Base-by-base conservation (phyloP, 1,140 invertebrate genomes). In the Diplogasteroides magnus region DNA sequence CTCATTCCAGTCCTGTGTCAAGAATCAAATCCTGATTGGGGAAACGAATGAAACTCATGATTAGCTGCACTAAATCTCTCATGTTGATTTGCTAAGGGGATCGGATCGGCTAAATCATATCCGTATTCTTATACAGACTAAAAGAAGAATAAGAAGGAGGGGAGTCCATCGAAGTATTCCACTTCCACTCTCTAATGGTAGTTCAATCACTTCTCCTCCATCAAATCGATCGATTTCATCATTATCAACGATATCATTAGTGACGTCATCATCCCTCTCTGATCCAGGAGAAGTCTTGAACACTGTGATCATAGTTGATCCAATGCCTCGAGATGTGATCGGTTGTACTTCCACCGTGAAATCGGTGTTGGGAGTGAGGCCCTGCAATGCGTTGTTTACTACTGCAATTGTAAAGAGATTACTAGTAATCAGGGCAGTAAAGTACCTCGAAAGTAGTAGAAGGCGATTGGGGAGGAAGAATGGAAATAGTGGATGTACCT, bases 171-270 rank as follows among this genome's bases (percentile, higher is more conserved):
- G 27, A 26, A 55, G 48, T 11, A 11, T n/a, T n/a, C n/a, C 19
- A 48, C 37, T 48, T n/a, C 28, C 29, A 13, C 48, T 29, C 62
- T 72, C 70, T 27, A 72, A 60, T 1, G 70, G 70, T 26, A 72
- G 23, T 31, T 72, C 70, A 23, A 72, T 68, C 23, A 72, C 67
- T 56, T 67, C 70, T 23, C 65, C 65, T 31, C 70, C 70, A 2
- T 58, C 58, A 48, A 72, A 67, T 23, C 48, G 37, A 3, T 61
- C 23, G 11, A 72, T 67, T 6, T 32, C 57, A 23, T 67, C 63
- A 1, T 29, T 13, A 28, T 72, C 70, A n/a, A 67, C 29, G 26
- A 64, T 29, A 26, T n/a, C n/a, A n/a, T n/a, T n/a, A n/a, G n/a
- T n/a, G n/a, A n/a, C n/a, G n/a, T n/a, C n/a, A n/a, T n/a, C n/a